These are phyloP conservation scores for Fulica atra DNA, from an alignment of 2,113 vertebrate genomes.

Conservation along the genomic window DNA sequence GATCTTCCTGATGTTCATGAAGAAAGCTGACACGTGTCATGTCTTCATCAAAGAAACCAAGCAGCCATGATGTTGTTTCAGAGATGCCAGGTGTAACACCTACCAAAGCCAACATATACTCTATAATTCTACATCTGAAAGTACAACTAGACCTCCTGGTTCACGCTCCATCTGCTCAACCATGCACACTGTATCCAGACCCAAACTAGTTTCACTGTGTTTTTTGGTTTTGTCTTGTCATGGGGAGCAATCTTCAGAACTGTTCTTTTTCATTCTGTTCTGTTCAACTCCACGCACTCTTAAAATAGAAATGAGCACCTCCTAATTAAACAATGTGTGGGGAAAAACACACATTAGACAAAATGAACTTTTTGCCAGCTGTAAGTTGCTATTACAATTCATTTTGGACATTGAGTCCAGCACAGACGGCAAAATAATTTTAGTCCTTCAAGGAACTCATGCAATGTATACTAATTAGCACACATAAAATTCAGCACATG, in stretches of 20 bases:
- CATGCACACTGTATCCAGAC: neutral
- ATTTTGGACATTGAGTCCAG: neutral
- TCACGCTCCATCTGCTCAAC: neutral
- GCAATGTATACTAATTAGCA: neutral
- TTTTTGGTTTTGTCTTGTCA: neutral
- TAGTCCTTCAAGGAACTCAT: neutral
- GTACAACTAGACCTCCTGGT: neutral
- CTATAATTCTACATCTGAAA: neutral
- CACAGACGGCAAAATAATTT: neutral
- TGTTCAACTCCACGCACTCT: neutral
- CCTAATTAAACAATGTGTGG: neutral
- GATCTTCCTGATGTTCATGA: neutral
- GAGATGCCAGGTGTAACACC: neutral
- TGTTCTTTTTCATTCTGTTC: neutral
- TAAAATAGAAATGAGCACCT: neutral
- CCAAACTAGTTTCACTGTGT: neutral
- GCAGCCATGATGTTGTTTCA: neutral
- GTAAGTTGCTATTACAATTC: neutral
- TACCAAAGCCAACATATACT: neutral
- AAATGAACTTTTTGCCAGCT: neutral
- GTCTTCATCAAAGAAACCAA: neutral
- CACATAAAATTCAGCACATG: neutral
- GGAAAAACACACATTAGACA: neutral
- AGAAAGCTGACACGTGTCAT: fast-evolving
- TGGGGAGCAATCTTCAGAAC: neutral